These are phyloP conservation scores for Limnephilus auricula DNA, from an alignment of 2,888 invertebrate genomes.

Conservation along the genomic window DNA sequence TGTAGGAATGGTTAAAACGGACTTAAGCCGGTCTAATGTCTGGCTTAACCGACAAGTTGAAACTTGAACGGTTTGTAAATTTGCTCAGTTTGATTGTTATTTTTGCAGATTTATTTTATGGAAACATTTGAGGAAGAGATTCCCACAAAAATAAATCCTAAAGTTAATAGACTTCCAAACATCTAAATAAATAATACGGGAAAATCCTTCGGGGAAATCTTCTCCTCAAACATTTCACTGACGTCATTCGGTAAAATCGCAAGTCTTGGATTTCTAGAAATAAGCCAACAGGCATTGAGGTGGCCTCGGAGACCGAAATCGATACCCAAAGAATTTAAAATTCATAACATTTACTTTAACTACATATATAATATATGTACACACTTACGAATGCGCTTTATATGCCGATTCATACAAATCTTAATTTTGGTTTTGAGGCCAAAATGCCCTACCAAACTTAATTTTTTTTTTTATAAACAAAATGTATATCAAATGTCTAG, in stretches of 20 bases:
- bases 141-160: background rate
- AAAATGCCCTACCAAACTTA: too few relatives aligned
- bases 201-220: conserved; percentile 4
- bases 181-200: conserved; percentile 8
- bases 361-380: background rate
- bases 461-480: too few relatives aligned
- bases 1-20: too few relatives aligned
- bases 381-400: too few relatives aligned
- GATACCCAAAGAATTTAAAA: background rate
- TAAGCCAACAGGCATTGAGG: background rate
- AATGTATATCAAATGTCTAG: too few relatives aligned
- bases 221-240: background rate
- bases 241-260: conserved; percentile 10
- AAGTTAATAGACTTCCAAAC: conserved; percentile 5
- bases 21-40: too few relatives aligned
- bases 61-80: background rate
- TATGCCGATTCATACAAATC: too few relatives aligned
- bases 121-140: background rate
- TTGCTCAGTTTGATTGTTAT: background rate
- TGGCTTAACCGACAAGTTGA: background rate
- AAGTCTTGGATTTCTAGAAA: background rate
- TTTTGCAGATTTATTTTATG: background rate
- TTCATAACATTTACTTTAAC: background rate
- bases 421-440: too few relatives aligned
- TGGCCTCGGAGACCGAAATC: background rate